Evolutionary conservation across 1,140 invertebrate species (phyloP).

Genomic region (Prorops nasuta): DNA sequence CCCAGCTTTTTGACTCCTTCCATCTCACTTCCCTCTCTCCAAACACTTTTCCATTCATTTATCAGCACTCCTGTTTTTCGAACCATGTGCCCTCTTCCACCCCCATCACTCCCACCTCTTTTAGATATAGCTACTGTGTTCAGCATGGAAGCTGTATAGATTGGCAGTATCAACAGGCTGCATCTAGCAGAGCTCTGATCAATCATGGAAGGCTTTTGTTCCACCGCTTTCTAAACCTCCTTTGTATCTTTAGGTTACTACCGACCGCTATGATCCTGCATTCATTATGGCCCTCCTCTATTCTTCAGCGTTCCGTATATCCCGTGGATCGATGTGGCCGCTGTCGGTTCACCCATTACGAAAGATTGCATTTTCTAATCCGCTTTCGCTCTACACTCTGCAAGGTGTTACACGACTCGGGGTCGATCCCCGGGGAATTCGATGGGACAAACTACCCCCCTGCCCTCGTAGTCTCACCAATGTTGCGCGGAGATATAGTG

Average conservation of each 20-base stretch:
- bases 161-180: conserved; percentile 33
- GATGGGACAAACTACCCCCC: too few species aligned
- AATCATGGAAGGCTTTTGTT: conserved; percentile 39
- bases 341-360: conserved; percentile 23
- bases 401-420: conserved; percentile 20
- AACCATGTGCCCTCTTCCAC: too few species aligned
- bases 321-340: conserved; percentile 7
- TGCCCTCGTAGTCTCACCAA: too few species aligned
- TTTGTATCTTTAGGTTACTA: conserved; percentile 30
- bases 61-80: too few species aligned
- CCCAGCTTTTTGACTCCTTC: too few species aligned
- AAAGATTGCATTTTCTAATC: conserved; percentile 36
- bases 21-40: too few species aligned
- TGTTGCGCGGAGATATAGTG: conserved; percentile 8
- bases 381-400: conserved; percentile 14
- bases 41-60: too few species aligned
- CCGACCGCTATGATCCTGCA: conserved; percentile 29
- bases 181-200: conserved; percentile 37
- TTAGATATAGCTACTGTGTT: too few species aligned
- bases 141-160: neutral
- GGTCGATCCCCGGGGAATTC: too few species aligned
- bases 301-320: conserved; percentile 4
- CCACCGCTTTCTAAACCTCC: conserved; percentile 33
- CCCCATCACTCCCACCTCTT: too few species aligned
- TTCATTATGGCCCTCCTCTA: conserved; percentile 25